Percentiles rank a stretch among this genome's conserved stretches.
These are phyloP conservation scores for Lynx canadensis DNA, from an alignment of 2,113 vertebrate genomes.

Conservation along the genomic window DNA sequence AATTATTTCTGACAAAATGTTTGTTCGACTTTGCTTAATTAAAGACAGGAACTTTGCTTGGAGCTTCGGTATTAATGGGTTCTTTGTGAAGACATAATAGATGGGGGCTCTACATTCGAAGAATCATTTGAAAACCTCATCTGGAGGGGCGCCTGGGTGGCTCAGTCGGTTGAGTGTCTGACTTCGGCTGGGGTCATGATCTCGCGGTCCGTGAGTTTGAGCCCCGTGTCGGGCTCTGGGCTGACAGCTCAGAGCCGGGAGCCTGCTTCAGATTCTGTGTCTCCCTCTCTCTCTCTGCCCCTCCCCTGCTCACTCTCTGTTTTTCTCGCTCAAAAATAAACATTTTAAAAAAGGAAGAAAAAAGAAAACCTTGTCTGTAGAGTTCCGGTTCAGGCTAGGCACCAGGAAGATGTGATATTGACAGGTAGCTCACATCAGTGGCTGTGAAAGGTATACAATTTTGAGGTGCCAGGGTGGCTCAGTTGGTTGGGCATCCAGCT, in stretches of 20 bases:
- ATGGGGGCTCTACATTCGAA: neutral
- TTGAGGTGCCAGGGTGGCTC: neutral
- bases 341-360: no score
- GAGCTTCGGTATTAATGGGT: neutral
- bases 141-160: neutral
- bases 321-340: no score
- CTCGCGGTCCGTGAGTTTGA: no score
- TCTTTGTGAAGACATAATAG: neutral
- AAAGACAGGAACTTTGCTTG: constrained; percentile 43
- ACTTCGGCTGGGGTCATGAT: no score
- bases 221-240: no score
- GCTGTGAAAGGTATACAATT: neutral
- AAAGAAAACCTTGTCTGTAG: neutral
- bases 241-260: no score
- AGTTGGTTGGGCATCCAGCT: neutral
- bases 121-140: neutral
- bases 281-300: no score
- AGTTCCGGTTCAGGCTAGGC: neutral
- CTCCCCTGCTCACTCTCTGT: no score
- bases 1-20: constrained; percentile 31
- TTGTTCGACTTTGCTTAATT: constrained; percentile 21
- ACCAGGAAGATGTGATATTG: neutral
- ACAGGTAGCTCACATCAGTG: neutral
- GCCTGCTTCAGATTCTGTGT: no score
- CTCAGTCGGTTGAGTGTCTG: no score